Conservation (phyloP, 2,888 invertebrate genomes). For the Rhamphomyia laevipes region DNA sequence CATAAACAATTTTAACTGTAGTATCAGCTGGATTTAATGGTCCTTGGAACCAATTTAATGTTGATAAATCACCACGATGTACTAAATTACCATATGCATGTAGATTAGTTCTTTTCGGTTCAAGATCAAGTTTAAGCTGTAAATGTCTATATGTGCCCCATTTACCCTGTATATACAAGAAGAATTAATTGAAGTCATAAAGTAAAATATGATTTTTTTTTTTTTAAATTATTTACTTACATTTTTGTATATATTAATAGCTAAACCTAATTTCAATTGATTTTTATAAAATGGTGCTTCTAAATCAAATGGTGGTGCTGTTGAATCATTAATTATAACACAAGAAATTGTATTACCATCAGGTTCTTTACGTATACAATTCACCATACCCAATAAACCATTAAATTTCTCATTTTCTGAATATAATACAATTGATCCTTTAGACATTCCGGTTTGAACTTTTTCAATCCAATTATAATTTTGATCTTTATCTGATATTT, state of each 20-base stretch:
- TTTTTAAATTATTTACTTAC: conserved; percentile 20
- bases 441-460: conserved; percentile 24
- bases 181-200: neutral
- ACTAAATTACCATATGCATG: conserved; percentile 69
- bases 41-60: conserved; percentile 74
- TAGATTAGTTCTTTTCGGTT: conserved; percentile 37
- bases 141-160: conserved; percentile 81
- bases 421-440: conserved; percentile 45
- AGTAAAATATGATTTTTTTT: neutral
- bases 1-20: conserved; percentile 43
- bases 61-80: conserved; percentile 75
- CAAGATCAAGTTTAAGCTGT: conserved; percentile 40
- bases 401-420: conserved; percentile 53
- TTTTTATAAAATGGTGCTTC: conserved; percentile 50
- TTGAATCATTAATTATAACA: conserved; percentile 49
- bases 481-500: conserved; percentile 23
- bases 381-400: conserved; percentile 80
- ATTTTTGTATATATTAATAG: conserved; percentile 62
- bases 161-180: conserved; percentile 23
- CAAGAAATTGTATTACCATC: conserved; percentile 54
- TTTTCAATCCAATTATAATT: conserved; percentile 29
- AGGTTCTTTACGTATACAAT: conserved; percentile 72
- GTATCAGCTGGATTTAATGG: conserved; percentile 43
- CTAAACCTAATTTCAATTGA: conserved; percentile 60
- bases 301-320: conserved; percentile 53